Evolutionary conservation across 2,888 invertebrate genomes (phyloP).

Genomic region (Dyspetes luteomarginatus): DNA sequence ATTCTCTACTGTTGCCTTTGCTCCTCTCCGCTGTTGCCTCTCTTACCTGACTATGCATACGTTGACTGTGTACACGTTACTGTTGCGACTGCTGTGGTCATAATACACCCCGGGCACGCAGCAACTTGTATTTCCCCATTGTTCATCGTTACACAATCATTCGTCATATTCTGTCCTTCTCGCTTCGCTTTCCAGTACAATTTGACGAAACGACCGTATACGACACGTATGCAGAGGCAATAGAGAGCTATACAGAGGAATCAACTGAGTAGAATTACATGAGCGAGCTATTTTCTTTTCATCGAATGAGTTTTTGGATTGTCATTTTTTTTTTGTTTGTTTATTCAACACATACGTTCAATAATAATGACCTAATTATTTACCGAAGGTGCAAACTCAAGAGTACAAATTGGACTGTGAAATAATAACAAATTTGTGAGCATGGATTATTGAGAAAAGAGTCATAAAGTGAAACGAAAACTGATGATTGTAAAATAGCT

Average conservation of each 20-base stretch:
- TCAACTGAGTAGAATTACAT: background rate
- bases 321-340: background rate
- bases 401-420: too few species aligned
- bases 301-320: background rate
- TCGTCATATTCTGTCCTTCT: slow-evolving; percentile 52
- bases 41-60: background rate
- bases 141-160: slow-evolving; percentile 81
- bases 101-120: slow-evolving; percentile 58
- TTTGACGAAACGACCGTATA: slow-evolving; percentile 16
- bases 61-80: slow-evolving; percentile 45
- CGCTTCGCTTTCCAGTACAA: slow-evolving; percentile 45
- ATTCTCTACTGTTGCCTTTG: slow-evolving; percentile 72
- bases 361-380: too few species aligned
- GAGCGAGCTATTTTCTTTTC: background rate
- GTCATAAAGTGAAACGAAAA: too few species aligned
- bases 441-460: too few species aligned
- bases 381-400: too few species aligned
- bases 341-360: too few species aligned
- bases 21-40: slow-evolving; percentile 41
- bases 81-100: slow-evolving; percentile 55
- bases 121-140: slow-evolving; percentile 78
- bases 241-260: slow-evolving; percentile 1
- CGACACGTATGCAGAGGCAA: background rate
- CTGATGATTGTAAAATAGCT: too few species aligned
- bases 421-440: too few species aligned